A percentile compares a stretch with the other conserved stretches of the same genome.
Conservation (phyloP, 2,888 invertebrate genomes). For the Chrysopilus asiliformis region DNA sequence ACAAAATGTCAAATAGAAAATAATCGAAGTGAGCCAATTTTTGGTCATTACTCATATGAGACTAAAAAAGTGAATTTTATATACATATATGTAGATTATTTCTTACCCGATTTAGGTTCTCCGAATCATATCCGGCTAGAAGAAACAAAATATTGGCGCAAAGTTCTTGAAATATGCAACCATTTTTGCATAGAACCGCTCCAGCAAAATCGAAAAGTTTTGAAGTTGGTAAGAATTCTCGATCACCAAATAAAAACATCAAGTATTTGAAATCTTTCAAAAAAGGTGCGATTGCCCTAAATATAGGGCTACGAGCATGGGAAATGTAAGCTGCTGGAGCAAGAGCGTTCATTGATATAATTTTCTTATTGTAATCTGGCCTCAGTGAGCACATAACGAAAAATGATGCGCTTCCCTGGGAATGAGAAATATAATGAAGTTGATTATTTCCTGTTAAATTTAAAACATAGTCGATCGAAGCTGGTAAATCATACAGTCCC, state of each 20-base stretch:
- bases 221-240: conserved; percentile 42
- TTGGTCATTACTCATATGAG: too few species aligned
- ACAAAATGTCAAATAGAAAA: too few species aligned
- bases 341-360: conserved; percentile 37
- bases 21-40: too few species aligned
- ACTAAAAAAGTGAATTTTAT: too few species aligned
- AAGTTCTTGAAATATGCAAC: conserved; percentile 9
- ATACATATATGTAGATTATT: neutral
- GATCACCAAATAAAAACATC: conserved; percentile 20
- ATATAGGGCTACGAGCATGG: conserved; percentile 37
- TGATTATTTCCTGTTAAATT: conserved; percentile 34
- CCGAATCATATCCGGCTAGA: conserved; percentile 34
- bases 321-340: conserved; percentile 56
- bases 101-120: conserved; percentile 34
- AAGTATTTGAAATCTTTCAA: conserved; percentile 19
- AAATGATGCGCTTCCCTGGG: conserved; percentile 41
- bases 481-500: conserved; percentile 43
- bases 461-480: conserved; percentile 45
- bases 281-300: conserved; percentile 31
- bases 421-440: conserved; percentile 49
- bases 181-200: conserved; percentile 32
- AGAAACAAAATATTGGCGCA: conserved; percentile 36
- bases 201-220: conserved; percentile 29
- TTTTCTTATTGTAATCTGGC: conserved; percentile 38
- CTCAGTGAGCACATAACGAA: conserved; percentile 35